Conservation (phyloP, 53 echinoderm and acorn worm genomes). For the Glandiceps talaboti region DNA sequence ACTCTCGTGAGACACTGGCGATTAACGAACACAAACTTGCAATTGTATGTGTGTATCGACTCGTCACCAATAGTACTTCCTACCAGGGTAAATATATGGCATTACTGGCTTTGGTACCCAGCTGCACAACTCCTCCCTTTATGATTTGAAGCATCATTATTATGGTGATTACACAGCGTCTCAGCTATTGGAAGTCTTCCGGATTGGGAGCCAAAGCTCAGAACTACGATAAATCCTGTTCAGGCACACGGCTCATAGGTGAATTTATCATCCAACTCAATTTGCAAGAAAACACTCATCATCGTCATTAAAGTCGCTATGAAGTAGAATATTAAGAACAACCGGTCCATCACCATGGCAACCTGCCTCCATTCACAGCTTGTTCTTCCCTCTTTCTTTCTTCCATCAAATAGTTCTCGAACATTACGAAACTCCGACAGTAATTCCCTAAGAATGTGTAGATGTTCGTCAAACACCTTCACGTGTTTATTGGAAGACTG, state of each 20-base stretch:
- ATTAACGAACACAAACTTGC: too few species aligned
- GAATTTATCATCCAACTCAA: background rate
- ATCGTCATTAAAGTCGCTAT: constrained; percentile 66
- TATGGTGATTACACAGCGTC: too few species aligned
- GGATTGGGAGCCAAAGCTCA: too few species aligned
- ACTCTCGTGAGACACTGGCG: too few species aligned
- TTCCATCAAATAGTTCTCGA: constrained; percentile 36
- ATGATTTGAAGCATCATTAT: too few species aligned
- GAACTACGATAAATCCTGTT: too few species aligned
- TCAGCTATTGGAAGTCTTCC: too few species aligned
- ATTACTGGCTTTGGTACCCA: too few species aligned
- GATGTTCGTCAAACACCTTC: constrained; percentile 26
- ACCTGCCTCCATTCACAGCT: constrained; percentile 93
- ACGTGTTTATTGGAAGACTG: constrained; percentile 21
- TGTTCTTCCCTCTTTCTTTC: constrained; percentile 35
- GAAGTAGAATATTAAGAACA: constrained; percentile 83
- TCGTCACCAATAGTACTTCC: too few species aligned
- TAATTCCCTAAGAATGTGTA: constrained; percentile 53
- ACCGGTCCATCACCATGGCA: constrained; percentile 70
- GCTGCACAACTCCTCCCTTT: too few species aligned
- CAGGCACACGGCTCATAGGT: background rate
- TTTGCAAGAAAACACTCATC: background rate
- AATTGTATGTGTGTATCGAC: too few species aligned
- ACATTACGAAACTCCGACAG: constrained; percentile 75
- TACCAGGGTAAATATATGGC: too few species aligned